Conservation (phyloP, 1,140 invertebrate genomes). For the Paralvinella palmiformis region DNA sequence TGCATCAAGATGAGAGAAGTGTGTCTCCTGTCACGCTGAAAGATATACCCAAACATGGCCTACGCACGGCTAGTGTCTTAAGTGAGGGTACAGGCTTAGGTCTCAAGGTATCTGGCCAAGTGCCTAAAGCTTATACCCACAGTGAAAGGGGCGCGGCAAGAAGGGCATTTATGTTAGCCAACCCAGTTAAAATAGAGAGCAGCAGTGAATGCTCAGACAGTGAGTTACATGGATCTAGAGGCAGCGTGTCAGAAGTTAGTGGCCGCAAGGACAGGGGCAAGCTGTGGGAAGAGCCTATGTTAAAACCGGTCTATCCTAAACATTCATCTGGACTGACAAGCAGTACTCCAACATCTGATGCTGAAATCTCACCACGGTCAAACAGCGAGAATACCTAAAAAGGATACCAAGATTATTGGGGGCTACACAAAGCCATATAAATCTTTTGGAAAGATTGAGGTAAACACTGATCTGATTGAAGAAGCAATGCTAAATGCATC, state of each 20-base stretch:
- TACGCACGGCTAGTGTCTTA: neutral
- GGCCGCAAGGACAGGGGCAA: neutral
- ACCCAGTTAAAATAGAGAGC: constrained; percentile 15
- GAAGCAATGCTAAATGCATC: neutral
- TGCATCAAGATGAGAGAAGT: neutral
- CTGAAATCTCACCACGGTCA: too few relatives aligned
- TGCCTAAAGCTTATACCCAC: constrained; percentile 16
- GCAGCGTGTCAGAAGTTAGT: constrained; percentile 1
- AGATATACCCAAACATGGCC: neutral
- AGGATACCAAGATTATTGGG: constrained; percentile 18
- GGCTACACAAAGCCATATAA: constrained; percentile 19
- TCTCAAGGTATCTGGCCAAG: constrained; percentile 15
- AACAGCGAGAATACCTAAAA: too few relatives aligned
- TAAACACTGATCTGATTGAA: constrained; percentile 18
- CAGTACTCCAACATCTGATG: too few relatives aligned
- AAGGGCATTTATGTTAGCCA: constrained; percentile 14
- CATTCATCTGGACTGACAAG: too few relatives aligned
- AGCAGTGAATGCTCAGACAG: constrained; percentile 19
- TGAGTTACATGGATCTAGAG: constrained; percentile 4
- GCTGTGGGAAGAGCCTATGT: neutral
- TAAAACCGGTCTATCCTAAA: too few relatives aligned
- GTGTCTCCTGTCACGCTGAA: neutral
- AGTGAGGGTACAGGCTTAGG: constrained; percentile 13
- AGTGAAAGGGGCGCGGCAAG: constrained; percentile 9
- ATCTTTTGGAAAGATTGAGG: constrained; percentile 20